Evolutionary conservation across 2,113 vertebrate genomes (phyloP), one percentile per base, ranked within the genome.

Genomic region (Brachypodius melanocephalos): DNA sequence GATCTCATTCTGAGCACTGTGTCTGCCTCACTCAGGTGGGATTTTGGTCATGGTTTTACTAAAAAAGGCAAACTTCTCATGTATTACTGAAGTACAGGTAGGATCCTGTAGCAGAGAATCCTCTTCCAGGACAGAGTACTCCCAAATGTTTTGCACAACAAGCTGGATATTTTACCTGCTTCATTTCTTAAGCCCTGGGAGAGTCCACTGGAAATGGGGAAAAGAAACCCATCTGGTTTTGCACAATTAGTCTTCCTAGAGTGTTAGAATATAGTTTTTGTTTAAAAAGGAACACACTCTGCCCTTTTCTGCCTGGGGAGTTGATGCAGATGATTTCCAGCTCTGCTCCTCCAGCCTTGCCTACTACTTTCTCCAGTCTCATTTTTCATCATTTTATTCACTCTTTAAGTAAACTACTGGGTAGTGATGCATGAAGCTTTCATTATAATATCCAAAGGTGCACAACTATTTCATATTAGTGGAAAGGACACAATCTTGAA

Each of bases 301-400:
- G 42, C 21, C 36, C 22, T 84, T 29, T 43, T 84, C 24, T 67
- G 32, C 7, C 7, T n/a, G 24, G 8, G 12, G 20, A 12, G 4
- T 36, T 85, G 54, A 92, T 72, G 3, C 28, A 61, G 36, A 40
- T 40, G 13, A 74, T 68, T 87, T 78, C 26, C 26, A 87, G 10
- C 40, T 36, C 81, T 85, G 14, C 8, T 89, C 4, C n/a, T 75
- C 17, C 36, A 63, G 21, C n/a, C 18, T 81, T 89, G 22, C 25
- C 40, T 90, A 34, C 57, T 83, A 32, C 34, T 77, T 93, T 62
- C 36, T 34, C 49, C 85, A 68, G 31, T 57, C 66, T 72, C 29
- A 49, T 76, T 85, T 91, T 88, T 82, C 31, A 68, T 45, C 8
- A 61, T 85, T 93, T 93, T 82, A 95, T 72, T 95, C 85, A 76